These are phyloP conservation scores for Sphaerodactylus townsendi DNA, from an alignment of 2,113 vertebrate genomes.

Conservation along the genomic window DNA sequence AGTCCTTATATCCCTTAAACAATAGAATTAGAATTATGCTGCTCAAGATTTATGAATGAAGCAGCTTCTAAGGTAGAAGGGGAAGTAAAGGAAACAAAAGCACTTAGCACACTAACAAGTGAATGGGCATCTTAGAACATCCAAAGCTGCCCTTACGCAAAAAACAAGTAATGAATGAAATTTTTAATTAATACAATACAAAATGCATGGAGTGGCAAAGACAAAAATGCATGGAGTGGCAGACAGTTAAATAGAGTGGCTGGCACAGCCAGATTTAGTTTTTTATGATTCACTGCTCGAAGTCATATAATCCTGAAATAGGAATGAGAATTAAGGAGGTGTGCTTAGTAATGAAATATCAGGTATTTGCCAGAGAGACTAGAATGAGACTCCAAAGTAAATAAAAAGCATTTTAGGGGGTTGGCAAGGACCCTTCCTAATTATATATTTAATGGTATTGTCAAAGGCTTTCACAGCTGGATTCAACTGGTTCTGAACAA, in stretches of 20 bases:
- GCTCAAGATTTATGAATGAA: no score
- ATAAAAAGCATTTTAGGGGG: conserved; percentile 66
- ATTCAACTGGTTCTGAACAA: no score
- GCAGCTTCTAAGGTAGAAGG: no score
- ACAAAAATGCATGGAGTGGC: background rate
- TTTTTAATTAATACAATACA: conserved; percentile 27
- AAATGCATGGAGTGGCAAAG: background rate
- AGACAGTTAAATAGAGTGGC: conserved; percentile 22
- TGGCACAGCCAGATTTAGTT: conserved; percentile 23
- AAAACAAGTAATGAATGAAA: conserved; percentile 25
- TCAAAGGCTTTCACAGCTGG: no score
- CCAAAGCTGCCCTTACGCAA: fast-evolving
- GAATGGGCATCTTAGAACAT: background rate
- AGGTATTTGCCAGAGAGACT: conserved; percentile 61
- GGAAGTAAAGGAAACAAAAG: no score
- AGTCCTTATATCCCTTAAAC: no score
- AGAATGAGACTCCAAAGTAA: conserved; percentile 60
- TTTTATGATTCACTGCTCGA: conserved; percentile 27
- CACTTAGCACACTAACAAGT: no score
- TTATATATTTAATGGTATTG: conserved; percentile 68
- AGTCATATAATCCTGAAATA: conserved; percentile 33
- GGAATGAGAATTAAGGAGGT: conserved; percentile 36
- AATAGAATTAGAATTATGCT: no score
- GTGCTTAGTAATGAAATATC: conserved; percentile 48
- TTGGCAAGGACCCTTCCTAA: conserved; percentile 56